A percentile compares a stretch with the other conserved stretches of the same genome.
Evolutionary conservation across 2,888 invertebrate genomes (phyloP).

Genomic region (Eupithecia abbreviata): DNA sequence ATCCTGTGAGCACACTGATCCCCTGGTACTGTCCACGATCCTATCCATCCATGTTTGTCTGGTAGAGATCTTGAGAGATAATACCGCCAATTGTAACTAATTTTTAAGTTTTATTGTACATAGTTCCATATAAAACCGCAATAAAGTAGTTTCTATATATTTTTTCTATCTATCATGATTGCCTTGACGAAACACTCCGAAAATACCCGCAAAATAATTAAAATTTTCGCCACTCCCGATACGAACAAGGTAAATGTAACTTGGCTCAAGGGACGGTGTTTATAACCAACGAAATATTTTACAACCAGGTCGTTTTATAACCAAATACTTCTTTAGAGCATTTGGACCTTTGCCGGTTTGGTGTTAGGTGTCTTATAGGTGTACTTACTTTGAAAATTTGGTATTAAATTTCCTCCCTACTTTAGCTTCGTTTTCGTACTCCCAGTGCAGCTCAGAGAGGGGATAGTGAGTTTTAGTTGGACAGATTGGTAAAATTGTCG

Average conservation of each 20-base stretch:
- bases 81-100: too few species aligned
- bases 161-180: too few species aligned
- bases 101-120: too few species aligned
- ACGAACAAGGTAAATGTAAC: background rate
- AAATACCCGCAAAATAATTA: background rate
- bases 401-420: background rate
- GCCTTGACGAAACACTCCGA: too few species aligned
- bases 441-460: background rate
- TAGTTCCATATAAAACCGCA: too few species aligned
- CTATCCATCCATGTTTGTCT: too few species aligned
- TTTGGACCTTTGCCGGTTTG: background rate
- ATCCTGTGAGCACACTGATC: too few species aligned
- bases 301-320: background rate
- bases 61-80: too few species aligned
- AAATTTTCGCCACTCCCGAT: background rate
- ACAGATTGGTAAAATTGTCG: background rate
- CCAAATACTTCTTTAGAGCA: background rate
- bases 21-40: too few species aligned
- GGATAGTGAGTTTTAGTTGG: background rate
- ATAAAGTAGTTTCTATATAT: too few species aligned
- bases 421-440: background rate
- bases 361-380: background rate
- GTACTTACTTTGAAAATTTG: background rate
- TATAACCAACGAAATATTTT: constrained; percentile 2
- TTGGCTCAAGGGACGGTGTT: background rate